phyloP scores from a whole-genome alignment of 2,888 invertebrate species.

The Eulithis prunata region DNA sequence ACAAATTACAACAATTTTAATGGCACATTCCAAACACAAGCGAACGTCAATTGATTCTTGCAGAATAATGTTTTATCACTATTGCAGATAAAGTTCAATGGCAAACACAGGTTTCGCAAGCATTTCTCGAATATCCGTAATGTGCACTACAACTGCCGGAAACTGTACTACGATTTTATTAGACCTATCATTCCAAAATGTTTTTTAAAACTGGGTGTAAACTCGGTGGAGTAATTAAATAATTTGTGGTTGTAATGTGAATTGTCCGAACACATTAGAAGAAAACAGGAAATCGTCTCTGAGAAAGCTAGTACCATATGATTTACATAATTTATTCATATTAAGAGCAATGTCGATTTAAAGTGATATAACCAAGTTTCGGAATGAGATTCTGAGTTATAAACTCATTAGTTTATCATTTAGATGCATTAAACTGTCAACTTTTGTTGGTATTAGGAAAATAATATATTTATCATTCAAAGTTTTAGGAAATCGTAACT shows the following conservation, averaged over 20 bases:
- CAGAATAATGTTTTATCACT: no score
- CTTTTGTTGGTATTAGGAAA: slow-evolving; percentile 3
- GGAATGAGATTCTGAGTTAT: slow-evolving; percentile 6
- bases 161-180: no score
- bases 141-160: no score
- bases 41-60: no score
- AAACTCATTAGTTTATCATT: slow-evolving; percentile 27
- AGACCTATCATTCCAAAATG: no score
- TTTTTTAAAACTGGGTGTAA: neutral
- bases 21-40: no score
- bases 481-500: neutral
- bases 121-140: no score
- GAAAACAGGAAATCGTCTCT: slow-evolving; percentile 79
- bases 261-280: slow-evolving; percentile 57
- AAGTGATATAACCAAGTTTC: slow-evolving; percentile 44
- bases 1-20: no score
- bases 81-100: no score
- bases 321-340: slow-evolving; percentile 83
- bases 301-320: slow-evolving; percentile 80
- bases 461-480: slow-evolving; percentile 3
- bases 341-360: slow-evolving; percentile 37
- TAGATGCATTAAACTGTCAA: neutral
- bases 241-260: slow-evolving; percentile 66
- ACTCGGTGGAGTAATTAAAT: slow-evolving; percentile 66
- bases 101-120: no score